Evolutionary conservation across 2,888 invertebrate species (phyloP).

Genomic region (Alitta virens): DNA sequence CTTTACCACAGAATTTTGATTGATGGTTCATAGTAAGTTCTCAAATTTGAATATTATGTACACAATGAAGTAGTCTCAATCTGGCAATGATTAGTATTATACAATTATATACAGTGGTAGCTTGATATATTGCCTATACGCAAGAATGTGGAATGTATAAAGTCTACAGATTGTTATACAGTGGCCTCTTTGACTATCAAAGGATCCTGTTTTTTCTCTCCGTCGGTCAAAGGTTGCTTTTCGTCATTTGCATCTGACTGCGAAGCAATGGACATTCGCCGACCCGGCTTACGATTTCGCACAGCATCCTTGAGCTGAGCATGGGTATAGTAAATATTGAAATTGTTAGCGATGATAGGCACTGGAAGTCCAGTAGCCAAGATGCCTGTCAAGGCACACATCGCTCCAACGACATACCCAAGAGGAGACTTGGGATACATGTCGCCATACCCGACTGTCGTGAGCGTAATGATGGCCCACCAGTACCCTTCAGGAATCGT

Average conservation of each 20-base stretch:
- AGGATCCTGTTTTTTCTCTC: slow-evolving; percentile 7
- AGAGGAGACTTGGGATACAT: slow-evolving; percentile 36
- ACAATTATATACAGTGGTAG: too few species aligned
- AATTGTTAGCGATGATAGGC: slow-evolving; percentile 45
- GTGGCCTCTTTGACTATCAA: slow-evolving; percentile 15
- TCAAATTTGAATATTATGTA: too few species aligned
- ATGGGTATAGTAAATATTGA: slow-evolving; percentile 36
- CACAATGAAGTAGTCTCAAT: too few species aligned
- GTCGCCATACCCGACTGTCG: slow-evolving; percentile 45
- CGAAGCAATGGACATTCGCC: not conserved
- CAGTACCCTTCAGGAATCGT: slow-evolving; percentile 34
- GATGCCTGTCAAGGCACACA: slow-evolving; percentile 44
- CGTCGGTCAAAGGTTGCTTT: not conserved
- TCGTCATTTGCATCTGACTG: not conserved
- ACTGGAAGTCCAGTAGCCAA: slow-evolving; percentile 42
- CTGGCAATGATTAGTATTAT: too few species aligned
- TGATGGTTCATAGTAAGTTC: too few species aligned
- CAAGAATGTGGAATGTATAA: too few species aligned
- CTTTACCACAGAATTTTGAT: too few species aligned
- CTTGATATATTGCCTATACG: too few species aligned
- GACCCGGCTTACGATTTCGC: slow-evolving; percentile 14
- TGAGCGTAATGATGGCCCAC: slow-evolving; percentile 44
- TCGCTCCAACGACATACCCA: slow-evolving; percentile 40
- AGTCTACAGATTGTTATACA: not conserved
- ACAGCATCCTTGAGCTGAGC: slow-evolving; percentile 26